Conservation (phyloP, 2,888 invertebrate genomes). For the Hanleya hanleyi region DNA sequence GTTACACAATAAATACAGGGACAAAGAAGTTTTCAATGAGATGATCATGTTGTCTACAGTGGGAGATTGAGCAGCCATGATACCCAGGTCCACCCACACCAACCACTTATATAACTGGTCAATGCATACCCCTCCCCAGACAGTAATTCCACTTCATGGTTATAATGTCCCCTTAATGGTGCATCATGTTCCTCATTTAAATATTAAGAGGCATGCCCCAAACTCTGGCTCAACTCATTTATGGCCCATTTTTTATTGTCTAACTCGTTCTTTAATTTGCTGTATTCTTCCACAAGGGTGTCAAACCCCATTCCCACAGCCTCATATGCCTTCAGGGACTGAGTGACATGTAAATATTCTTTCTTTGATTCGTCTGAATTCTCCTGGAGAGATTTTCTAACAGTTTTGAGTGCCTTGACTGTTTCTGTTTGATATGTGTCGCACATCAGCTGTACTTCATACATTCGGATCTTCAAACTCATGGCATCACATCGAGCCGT, state of each 20-base stretch:
- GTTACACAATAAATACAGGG: too few species aligned
- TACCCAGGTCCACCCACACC: too few species aligned
- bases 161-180: too few species aligned
- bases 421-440: slow-evolving; percentile 66
- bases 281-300: slow-evolving; percentile 59
- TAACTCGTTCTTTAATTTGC: slow-evolving; percentile 56
- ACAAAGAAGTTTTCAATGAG: too few species aligned
- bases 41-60: too few species aligned
- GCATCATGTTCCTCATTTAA: too few species aligned
- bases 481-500: slow-evolving; percentile 64
- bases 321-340: slow-evolving; percentile 61
- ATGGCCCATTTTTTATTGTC: slow-evolving; percentile 69
- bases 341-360: slow-evolving; percentile 48
- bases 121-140: too few species aligned
- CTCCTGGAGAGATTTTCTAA: slow-evolving; percentile 48
- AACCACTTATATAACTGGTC: too few species aligned
- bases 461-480: slow-evolving; percentile 65
- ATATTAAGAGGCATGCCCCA: too few species aligned
- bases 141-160: too few species aligned
- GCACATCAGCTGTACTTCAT: slow-evolving; percentile 63
- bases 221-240: slow-evolving; percentile 11
- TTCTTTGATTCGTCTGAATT: slow-evolving; percentile 42
- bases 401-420: slow-evolving; percentile 55
- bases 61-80: too few species aligned
- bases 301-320: slow-evolving; percentile 66